Evolutionary conservation across 2,888 invertebrate genomes (phyloP).

Genomic region (Linnaemya vulpina): DNA sequence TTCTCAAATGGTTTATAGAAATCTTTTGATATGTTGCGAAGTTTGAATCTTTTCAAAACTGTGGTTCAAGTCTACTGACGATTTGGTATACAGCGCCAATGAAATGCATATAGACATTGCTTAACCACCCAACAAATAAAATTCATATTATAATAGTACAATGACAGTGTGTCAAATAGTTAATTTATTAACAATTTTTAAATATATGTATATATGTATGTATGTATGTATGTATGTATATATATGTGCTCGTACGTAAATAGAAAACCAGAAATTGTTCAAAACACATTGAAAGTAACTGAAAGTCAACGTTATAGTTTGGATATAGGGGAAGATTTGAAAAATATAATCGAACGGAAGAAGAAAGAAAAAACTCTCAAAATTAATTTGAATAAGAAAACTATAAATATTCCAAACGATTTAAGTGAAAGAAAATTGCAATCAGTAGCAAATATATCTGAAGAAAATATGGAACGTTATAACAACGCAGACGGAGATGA

Average conservation of each 20-base stretch:
- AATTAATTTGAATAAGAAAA: conserved; percentile 14
- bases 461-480: conserved; percentile 33
- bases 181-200: no score
- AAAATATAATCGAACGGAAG: conserved; percentile 73
- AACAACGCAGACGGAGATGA: conserved; percentile 68
- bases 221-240: neutral
- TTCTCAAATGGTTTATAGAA: no score
- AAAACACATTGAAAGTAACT: conserved; percentile 21
- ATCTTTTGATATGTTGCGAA: no score
- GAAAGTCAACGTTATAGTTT: conserved; percentile 76
- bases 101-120: no score
- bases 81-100: no score
- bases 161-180: no score
- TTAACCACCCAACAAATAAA: no score
- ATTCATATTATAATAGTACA: no score
- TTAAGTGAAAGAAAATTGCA: neutral
- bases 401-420: neutral
- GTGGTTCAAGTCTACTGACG: no score
- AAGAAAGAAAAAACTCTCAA: conserved; percentile 24
- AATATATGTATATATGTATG: neutral
- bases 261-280: conserved; percentile 66
- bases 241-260: neutral
- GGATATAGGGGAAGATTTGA: conserved; percentile 77
- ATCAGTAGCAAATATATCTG: neutral
- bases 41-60: no score